Evolutionary conservation across 1,140 invertebrate species (phyloP).

Genomic region (Psix sp.): DNA sequence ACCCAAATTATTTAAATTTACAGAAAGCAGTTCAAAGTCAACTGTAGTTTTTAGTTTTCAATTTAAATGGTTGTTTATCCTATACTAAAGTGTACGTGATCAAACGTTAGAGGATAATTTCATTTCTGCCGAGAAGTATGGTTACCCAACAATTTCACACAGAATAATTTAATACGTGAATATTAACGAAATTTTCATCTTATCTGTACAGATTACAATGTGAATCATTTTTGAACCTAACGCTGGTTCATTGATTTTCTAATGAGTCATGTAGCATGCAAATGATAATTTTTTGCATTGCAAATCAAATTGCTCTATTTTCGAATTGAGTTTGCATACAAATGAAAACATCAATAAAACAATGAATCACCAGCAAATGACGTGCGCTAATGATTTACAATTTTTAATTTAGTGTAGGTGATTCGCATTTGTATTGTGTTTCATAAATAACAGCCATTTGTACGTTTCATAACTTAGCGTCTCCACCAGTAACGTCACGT

Average conservation of each 20-base stretch:
- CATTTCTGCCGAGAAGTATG: neutral
- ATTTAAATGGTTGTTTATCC: no score
- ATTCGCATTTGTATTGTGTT: constrained; percentile 44
- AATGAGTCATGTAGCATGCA: constrained; percentile 41
- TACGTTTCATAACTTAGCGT: constrained; percentile 31
- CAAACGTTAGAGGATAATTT: no score
- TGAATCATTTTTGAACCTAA: constrained; percentile 31
- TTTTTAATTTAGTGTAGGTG: constrained; percentile 54
- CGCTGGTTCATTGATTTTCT: constrained; percentile 44
- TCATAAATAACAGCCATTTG: constrained; percentile 49
- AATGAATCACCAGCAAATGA: constrained; percentile 55
- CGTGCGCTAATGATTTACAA: constrained; percentile 47
- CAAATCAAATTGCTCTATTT: constrained; percentile 51
- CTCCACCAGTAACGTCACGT: constrained; percentile 48
- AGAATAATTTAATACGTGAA: neutral
- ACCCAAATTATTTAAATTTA: no score
- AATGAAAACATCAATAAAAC: constrained; percentile 54
- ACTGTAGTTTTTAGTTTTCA: no score
- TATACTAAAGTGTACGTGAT: no score
- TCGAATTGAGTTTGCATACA: constrained; percentile 43
- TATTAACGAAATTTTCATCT: constrained; percentile 4
- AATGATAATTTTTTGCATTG: constrained; percentile 49
- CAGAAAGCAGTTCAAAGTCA: no score
- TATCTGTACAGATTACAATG: constrained; percentile 15
- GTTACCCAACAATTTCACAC: constrained; percentile 2